Conservation (phyloP, 2,797 vertebrate genomes). For the Dallia pectoralis region DNA sequence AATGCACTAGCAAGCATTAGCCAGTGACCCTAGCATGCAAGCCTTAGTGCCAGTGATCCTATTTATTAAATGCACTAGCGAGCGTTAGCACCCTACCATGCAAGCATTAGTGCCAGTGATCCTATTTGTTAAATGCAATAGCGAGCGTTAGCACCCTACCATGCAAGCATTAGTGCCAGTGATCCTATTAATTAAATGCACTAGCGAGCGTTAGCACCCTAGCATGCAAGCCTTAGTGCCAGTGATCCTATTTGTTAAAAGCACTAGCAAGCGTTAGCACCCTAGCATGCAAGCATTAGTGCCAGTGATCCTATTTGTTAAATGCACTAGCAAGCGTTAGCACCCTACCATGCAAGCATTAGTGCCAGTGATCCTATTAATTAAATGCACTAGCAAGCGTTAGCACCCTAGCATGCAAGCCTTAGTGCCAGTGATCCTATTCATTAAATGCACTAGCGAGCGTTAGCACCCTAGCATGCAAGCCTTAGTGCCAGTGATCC, state of each 20-base stretch:
- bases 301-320: too few relatives aligned
- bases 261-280: too few relatives aligned
- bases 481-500: constrained; percentile 15
- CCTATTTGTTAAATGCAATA: too few relatives aligned
- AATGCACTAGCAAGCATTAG: constrained; percentile 2
- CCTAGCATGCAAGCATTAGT: constrained; percentile 13
- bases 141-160: too few relatives aligned
- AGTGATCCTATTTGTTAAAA: too few relatives aligned
- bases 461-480: constrained; percentile 11
- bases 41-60: constrained; percentile 14
- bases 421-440: too few relatives aligned
- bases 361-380: too few relatives aligned
- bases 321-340: too few relatives aligned
- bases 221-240: constrained; percentile 13
- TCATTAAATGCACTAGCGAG: too few relatives aligned
- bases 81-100: constrained; percentile 1
- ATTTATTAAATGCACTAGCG: too few relatives aligned
- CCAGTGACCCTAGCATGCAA: constrained; percentile 12
- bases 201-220: not conserved
- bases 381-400: too few relatives aligned
- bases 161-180: constrained; percentile 16
- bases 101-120: constrained; percentile 18
- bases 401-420: constrained; percentile 15
- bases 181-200: too few relatives aligned
- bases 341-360: constrained; percentile 15